Base-by-base conservation (phyloP, 1,140 invertebrate genomes). In the Diabrotica undecimpunctata region DNA sequence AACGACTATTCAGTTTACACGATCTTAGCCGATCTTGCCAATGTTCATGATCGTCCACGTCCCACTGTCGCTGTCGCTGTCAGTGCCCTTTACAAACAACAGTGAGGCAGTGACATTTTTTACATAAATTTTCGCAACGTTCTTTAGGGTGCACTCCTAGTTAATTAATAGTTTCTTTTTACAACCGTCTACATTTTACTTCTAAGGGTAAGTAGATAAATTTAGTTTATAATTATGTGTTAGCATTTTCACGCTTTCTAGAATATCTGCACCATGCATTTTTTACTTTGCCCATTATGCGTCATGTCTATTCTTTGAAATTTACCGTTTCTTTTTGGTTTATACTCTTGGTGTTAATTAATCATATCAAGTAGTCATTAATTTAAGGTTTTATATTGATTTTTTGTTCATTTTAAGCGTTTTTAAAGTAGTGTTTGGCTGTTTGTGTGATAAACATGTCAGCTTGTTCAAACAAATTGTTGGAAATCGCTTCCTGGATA, bases 1-100 rank as follows among this genome's bases (percentile, higher is more conserved):
- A 46, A 46, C 41, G 41, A 46, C 41, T 46, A 46, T 8, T n/a
- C 41, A n/a, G n/a, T 8, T 46, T 46, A 0, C 2, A 8, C 41
- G 41, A 46, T 46, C 8, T 46, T 46, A 46, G 8, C 8, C 41
- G 41, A 46, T 5, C 41, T 46, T 6, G 2, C 4, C 41, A 46
- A 46, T 46, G 8, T 46, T 46, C 41, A 46, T n/a, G 13, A 60
- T 58, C 38, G 38, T 37, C 14, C 56, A 58, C 56, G 36, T 39
- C 14, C 56, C 38, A 58, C 35, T 35, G 14, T 37, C 36, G 39
- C 38, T 51, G 12, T 36, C 58, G 58, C 58, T 60, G 58, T 60
- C 58, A 60, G 58, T 60, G 46, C 58, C 38, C 58, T 60, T 60
- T 46, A 60, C 58, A 60, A 60, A 60, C 58, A 60, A 51, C 58